Percentiles rank a stretch among this genome's conserved stretches.
Conservation (phyloP, 2,888 invertebrate species). For the Drosophila phalerata region DNA sequence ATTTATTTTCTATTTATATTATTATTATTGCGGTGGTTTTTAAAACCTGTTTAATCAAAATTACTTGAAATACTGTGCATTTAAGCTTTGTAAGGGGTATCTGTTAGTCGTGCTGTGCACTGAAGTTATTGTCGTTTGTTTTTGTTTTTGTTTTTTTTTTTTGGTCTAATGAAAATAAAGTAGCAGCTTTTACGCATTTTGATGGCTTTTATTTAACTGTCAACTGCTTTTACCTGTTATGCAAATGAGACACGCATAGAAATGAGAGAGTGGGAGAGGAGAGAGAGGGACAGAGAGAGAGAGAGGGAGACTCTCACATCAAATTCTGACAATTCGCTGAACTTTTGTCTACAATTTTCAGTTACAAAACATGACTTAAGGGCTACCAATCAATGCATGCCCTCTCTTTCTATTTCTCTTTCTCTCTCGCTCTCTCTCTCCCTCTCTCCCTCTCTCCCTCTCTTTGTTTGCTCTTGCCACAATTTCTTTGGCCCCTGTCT, state of each 20-base stretch:
- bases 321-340: slow-evolving; percentile 75
- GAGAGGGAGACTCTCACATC: slow-evolving; percentile 31
- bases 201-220: slow-evolving; percentile 74
- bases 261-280: not conserved
- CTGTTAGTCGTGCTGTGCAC: not conserved
- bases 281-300: not conserved
- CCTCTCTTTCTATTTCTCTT: not conserved
- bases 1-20: too few relatives aligned
- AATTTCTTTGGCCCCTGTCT: slow-evolving; percentile 20
- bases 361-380: slow-evolving; percentile 44
- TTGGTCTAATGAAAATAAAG: slow-evolving; percentile 74
- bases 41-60: too few relatives aligned
- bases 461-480: not conserved
- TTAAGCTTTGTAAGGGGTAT: not conserved
- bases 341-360: slow-evolving; percentile 73
- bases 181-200: slow-evolving; percentile 79
- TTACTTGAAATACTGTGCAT: not conserved
- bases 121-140: not conserved
- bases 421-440: not conserved
- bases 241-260: slow-evolving; percentile 56
- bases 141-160: not conserved
- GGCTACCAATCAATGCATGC: slow-evolving; percentile 44
- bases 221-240: slow-evolving; percentile 62
- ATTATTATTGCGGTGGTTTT: too few relatives aligned
- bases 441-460: not conserved